Percentiles rank a stretch among this genome's conserved stretches.
phyloP scores from a whole-genome alignment of 1,140 invertebrate species.

The Harlomillsia oculata region DNA sequence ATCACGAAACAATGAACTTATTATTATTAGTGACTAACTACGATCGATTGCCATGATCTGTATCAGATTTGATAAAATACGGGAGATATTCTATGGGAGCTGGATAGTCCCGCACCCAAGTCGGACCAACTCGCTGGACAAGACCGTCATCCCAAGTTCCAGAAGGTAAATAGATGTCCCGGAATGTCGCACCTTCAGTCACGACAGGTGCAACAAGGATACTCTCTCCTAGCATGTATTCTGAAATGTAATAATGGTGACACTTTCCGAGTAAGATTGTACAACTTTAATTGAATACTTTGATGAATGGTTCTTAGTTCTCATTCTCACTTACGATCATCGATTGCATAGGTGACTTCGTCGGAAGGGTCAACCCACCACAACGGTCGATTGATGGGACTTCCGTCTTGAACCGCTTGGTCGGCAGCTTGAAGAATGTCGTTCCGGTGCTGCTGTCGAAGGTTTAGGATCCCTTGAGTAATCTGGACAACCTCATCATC shows the following conservation, averaged over 20 bases:
- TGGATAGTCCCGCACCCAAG: constrained; percentile 54
- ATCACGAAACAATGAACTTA: no score
- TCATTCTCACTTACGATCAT: constrained; percentile 38
- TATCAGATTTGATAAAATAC: constrained; percentile 46
- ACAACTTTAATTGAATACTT: no score
- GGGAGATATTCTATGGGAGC: constrained; percentile 57
- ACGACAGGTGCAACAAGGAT: constrained; percentile 78
- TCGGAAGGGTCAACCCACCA: constrained; percentile 63
- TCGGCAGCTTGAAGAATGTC: constrained; percentile 53
- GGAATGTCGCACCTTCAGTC: constrained; percentile 49
- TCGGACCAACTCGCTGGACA: constrained; percentile 48
- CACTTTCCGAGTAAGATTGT: not conserved
- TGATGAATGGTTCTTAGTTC: no score
- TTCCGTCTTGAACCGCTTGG: constrained; percentile 51
- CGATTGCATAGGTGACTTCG: constrained; percentile 40
- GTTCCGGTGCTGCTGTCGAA: constrained; percentile 58
- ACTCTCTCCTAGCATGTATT: constrained; percentile 70
- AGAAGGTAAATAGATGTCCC: constrained; percentile 66
- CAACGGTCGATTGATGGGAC: constrained; percentile 73
- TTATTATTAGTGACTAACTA: not conserved
- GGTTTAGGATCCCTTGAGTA: constrained; percentile 51
- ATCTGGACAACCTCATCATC: constrained; percentile 49
- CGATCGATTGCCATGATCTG: not conserved
- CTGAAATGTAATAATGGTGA: constrained; percentile 41
- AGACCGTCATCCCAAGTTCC: constrained; percentile 57